phyloP scores from a whole-genome alignment of 2,888 invertebrate genomes.

The Thysanoteuthis rhombus region DNA sequence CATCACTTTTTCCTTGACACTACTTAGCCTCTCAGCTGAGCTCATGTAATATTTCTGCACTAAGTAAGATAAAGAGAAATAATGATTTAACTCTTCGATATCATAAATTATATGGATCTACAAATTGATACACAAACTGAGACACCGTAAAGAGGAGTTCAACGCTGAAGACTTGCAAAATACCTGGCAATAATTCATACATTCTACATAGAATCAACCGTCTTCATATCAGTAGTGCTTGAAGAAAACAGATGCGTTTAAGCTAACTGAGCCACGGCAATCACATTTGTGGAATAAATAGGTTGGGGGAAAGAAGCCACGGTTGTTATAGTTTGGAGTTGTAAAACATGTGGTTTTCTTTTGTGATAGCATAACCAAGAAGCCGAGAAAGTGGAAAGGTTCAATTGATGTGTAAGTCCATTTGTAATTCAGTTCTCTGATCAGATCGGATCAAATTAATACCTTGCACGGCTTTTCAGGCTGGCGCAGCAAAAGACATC shows the following conservation, averaged over 20 bases:
- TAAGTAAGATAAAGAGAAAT: too few relatives aligned
- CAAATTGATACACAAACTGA: too few relatives aligned
- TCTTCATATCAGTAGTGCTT: too few relatives aligned
- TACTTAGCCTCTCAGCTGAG: too few relatives aligned
- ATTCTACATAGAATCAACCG: too few relatives aligned
- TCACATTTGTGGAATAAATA: background rate
- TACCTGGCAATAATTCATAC: too few relatives aligned
- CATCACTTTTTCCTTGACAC: too few relatives aligned
- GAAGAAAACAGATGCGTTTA: background rate
- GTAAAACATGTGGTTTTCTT: slow-evolving; percentile 12
- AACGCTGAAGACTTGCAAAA: too few relatives aligned
- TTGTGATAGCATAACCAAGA: background rate
- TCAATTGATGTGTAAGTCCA: background rate
- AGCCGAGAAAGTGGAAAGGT: background rate
- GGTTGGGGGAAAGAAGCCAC: background rate
- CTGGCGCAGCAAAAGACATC: background rate
- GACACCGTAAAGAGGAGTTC: too few relatives aligned
- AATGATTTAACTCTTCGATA: too few relatives aligned
- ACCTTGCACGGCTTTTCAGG: background rate
- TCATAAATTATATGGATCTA: too few relatives aligned
- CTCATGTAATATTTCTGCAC: too few relatives aligned
- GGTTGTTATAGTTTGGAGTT: background rate
- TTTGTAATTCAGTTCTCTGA: slow-evolving; percentile 12
- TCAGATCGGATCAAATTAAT: slow-evolving; percentile 12
- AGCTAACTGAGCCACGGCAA: background rate